phyloP scores from a whole-genome alignment of 92 coral and sea anemone species.

The Micromussa lordhowensis region DNA sequence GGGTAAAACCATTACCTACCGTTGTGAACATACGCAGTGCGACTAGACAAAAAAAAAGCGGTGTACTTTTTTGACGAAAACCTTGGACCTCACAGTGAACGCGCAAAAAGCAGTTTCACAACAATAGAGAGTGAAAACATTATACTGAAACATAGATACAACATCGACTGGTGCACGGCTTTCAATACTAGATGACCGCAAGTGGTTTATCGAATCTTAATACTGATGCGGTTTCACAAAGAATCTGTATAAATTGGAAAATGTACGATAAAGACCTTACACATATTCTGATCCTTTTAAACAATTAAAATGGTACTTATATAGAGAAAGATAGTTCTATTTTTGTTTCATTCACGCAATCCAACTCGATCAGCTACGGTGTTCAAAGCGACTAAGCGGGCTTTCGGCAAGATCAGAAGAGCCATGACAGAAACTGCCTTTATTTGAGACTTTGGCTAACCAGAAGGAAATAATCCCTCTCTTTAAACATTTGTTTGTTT shows the following conservation, averaged over 20 bases:
- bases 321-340: neutral
- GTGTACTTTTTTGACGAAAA: neutral
- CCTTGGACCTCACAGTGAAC: neutral
- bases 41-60: neutral
- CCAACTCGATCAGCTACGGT: neutral
- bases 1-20: neutral
- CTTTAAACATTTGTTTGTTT: conserved; percentile 18
- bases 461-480: neutral
- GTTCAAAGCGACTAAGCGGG: neutral
- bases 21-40: neutral
- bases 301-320: neutral
- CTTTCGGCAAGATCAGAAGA: conserved; percentile 5
- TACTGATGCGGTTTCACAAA: neutral
- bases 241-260: neutral
- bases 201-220: neutral
- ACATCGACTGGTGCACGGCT: neutral
- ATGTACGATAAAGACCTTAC: neutral
- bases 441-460: neutral
- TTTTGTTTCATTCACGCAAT: neutral
- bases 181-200: neutral
- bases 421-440: neutral
- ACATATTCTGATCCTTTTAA: neutral
- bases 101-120: neutral
- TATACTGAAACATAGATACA: neutral
- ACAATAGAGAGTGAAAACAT: neutral